A percentile compares a stretch with the other conserved stretches of the same genome.
Evolutionary conservation across 2,888 invertebrate genomes (phyloP).

Genomic region (Chrysotoxum bicinctum): DNA sequence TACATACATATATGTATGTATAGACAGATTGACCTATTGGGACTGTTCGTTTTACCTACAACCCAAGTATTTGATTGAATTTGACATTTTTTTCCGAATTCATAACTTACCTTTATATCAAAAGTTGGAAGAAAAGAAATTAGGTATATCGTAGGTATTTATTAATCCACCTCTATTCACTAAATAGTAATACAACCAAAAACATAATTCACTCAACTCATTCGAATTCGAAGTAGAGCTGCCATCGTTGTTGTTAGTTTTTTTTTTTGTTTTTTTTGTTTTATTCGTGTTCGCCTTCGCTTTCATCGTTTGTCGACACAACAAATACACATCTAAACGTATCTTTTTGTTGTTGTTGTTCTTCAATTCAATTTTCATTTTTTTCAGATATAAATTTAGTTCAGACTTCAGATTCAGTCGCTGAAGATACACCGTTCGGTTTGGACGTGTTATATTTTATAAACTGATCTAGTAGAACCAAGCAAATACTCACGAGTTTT

Average conservation of each 20-base stretch:
- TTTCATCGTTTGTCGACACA: constrained; percentile 28
- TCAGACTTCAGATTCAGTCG: constrained; percentile 60
- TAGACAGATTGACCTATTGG: no score
- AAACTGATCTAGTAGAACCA: neutral
- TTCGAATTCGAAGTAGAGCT: constrained; percentile 32
- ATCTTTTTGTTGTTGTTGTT: constrained; percentile 23
- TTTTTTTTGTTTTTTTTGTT: neutral
- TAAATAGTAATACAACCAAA: constrained; percentile 15
- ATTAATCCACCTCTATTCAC: constrained; percentile 10
- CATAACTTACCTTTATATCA: neutral
- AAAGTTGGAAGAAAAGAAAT: neutral
- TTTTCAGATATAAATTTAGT: constrained; percentile 58
- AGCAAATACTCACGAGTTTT: neutral
- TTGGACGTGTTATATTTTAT: constrained; percentile 56
- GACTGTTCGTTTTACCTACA: neutral
- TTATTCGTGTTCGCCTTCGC: constrained; percentile 15
- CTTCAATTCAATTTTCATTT: constrained; percentile 59
- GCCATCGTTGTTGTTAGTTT: constrained; percentile 12
- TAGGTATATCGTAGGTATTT: neutral
- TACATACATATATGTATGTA: no score
- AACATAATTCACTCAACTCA: constrained; percentile 23
- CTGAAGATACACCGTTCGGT: constrained; percentile 65
- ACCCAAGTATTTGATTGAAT: neutral
- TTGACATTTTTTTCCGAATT: neutral
- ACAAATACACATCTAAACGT: constrained; percentile 12